Conservation (phyloP, 2,113 vertebrate species). For the Mastomys coucha region DNA sequence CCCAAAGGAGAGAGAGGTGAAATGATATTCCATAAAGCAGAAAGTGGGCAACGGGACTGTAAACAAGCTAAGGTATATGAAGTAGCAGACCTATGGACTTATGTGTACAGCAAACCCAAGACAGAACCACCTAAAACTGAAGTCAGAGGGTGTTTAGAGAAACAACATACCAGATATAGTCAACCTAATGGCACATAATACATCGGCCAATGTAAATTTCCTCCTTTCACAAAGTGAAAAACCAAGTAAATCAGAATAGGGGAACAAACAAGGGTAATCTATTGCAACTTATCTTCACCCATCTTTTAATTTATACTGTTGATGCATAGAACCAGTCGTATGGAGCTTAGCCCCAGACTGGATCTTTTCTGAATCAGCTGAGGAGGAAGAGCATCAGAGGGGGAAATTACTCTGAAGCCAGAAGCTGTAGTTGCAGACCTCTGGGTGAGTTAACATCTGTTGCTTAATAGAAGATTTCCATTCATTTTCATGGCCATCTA, state of each 20-base stretch:
- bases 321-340: background rate
- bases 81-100: background rate
- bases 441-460: too few species aligned
- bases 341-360: too few species aligned
- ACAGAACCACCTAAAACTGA: background rate
- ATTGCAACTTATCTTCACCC: background rate
- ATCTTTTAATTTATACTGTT: background rate
- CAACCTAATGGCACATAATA: background rate
- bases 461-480: too few species aligned
- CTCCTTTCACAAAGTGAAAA: background rate
- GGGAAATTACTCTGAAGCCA: too few species aligned
- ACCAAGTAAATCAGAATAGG: background rate
- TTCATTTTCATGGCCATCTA: too few species aligned
- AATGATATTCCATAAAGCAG: background rate
- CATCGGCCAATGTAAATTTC: background rate
- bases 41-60: background rate
- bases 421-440: too few species aligned
- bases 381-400: too few species aligned
- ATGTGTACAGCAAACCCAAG: background rate
- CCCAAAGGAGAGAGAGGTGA: constrained; percentile 46
- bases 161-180: background rate
- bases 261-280: background rate
- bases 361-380: too few species aligned
- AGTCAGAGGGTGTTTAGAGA: background rate
- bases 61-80: background rate